phyloP scores from a whole-genome alignment of 2,888 invertebrate genomes.

The Clivina fossor region DNA sequence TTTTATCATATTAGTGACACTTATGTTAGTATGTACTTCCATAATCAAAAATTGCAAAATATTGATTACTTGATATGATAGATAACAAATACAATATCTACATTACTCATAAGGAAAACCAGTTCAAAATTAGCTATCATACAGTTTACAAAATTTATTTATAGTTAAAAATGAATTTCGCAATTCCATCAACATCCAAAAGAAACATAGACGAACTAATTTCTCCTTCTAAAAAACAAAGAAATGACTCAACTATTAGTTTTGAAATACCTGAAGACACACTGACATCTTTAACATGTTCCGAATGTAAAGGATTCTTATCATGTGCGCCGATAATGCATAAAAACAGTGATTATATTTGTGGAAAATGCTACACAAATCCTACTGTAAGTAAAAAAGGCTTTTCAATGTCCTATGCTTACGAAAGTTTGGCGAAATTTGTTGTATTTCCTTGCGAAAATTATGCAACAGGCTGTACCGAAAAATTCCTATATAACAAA shows the following conservation, averaged over 20 bases:
- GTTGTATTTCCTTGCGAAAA: constrained; percentile 4
- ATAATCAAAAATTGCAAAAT: no score
- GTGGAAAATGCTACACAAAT: neutral
- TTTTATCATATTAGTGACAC: no score
- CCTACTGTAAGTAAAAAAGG: neutral
- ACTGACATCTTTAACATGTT: neutral
- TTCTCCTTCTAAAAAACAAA: neutral
- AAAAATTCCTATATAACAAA: neutral
- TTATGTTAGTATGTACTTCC: no score
- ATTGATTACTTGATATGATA: no score
- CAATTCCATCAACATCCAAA: neutral
- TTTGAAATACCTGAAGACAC: neutral
- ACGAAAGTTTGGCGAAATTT: constrained; percentile 6
- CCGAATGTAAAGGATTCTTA: neutral
- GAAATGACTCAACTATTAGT: neutral
- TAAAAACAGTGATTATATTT: neutral
- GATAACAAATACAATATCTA: no score
- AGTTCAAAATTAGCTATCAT: no score
- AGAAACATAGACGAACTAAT: neutral
- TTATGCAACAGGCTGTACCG: neutral
- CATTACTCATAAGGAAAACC: no score
- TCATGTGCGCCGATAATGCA: neutral
- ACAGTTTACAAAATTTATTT: no score
- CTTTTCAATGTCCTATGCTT: neutral
- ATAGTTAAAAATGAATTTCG: no score